Base-by-base conservation (phyloP, 2,113 vertebrate genomes). In the Hoplias malabaricus region DNA sequence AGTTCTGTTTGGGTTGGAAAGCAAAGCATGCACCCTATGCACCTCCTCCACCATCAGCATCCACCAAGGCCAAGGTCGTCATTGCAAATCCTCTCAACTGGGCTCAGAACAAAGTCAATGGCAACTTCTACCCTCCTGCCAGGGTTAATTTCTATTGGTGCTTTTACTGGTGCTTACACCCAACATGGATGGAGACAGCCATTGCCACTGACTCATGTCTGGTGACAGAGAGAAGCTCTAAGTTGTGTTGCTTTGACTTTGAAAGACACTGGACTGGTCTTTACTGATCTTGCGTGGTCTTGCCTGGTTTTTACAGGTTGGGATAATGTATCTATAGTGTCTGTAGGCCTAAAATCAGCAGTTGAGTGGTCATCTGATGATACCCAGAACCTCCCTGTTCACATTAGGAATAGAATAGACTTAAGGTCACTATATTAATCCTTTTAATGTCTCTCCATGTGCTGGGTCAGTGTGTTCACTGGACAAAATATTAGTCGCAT, bases 101-200 rank as follows among this genome's bases (percentile, higher is more conserved):
- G 42, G 59, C 43, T 50, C 25, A 62, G 25, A 43, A 63, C 31
- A 69, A 59, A 67, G 14, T 19, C 42, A 31, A 27, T 36, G 25
- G 42, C 13, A 75, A 54, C 61, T 75, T 34, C 33, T 54, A 54
- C 61, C 88, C 54, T 79, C 85, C 81, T 88, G 85, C 80, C 87
- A 89, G 90, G 90, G 89, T 79, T 79, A 86, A 80, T 89, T 88
- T 88, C 87, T 86, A 86, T 86, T 90, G 91, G 91, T 93, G 91
- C 92, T 93, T 90, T 79, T 86, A 88, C 78, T 89, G 92, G 91
- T 92, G 92, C 92, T 93, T 78, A 87, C 83, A 82, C 62, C 68
- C 38, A 77, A 80, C 78, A 23, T 25, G 62, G 84, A 83, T 84
- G 85, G 80, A 78, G 77, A 82, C 82, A 85, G 72, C 81, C 77